Evolutionary conservation across 2,113 vertebrate species (phyloP), one percentile per base, ranked within the genome.

Genomic region (Calidris pygmaea): DNA sequence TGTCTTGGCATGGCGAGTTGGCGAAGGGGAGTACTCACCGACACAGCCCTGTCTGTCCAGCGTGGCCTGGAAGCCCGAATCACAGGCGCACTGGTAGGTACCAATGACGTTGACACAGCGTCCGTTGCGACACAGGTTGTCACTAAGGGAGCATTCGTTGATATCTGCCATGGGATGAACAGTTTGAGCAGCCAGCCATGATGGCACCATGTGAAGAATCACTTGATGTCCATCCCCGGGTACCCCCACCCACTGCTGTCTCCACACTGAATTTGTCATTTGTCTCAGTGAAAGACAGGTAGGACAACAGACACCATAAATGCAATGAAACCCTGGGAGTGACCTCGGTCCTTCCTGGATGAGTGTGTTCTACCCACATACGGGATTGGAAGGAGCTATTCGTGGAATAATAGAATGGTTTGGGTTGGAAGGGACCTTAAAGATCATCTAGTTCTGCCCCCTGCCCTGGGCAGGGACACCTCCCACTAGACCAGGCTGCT

Each of bases 61-160:
- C 0, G 99, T 99, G 81, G 95, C 98, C 98, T 98, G 99, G 98
- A 99, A 99, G 13, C 99, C 99, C 0, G 98, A 98, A 75, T 99
- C 97, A 22, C 99, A 99, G 5, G 98, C 97, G 37, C 99, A 99
- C 96, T 99, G 99, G 97, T 99, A 99, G 75, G 98, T 98, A 29
- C 99, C 99, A 3, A 99, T 97, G 98, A 99, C 95, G 47, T 99
- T 99, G 91, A 99, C 94, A 2, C 99, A 99, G 76, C 98, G 98
- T 16, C 99, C 99, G 0, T 99, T 98, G 74, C 97, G 98, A 67
- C 99, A 99, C 92, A 99, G 96, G 96, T 98, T 98, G 88, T 98
- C 98, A 26, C 98, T 99, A n/a, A 99, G 98, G 84, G 98, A 98
- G 89, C 99, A 99, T 77, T 99, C 99, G 1, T 99, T 99, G 82